These are phyloP conservation scores for Drosophila jambulina DNA, from an alignment of 1,140 invertebrate species.

Conservation along the genomic window DNA sequence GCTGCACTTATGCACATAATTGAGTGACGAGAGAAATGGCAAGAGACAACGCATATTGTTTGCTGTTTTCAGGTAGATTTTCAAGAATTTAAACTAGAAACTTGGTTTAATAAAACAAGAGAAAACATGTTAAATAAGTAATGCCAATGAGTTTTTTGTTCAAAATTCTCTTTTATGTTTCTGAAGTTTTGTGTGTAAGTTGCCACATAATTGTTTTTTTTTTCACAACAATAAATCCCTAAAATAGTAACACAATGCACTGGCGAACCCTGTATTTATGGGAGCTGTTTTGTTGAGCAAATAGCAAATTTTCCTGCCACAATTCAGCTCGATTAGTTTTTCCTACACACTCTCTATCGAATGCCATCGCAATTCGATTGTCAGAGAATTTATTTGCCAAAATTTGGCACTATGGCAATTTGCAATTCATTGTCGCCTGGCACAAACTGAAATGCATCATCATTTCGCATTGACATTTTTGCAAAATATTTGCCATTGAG, in stretches of 20 bases:
- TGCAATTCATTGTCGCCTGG: constrained; percentile 35
- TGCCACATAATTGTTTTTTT: neutral
- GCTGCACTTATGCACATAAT: constrained; percentile 78
- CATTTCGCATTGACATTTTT: constrained; percentile 19
- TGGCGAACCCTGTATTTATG: constrained; percentile 32
- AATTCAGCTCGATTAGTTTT: constrained; percentile 57
- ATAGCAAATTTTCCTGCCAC: constrained; percentile 25
- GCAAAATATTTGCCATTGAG: constrained; percentile 29
- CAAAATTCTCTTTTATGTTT: neutral
- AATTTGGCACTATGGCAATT: constrained; percentile 27
- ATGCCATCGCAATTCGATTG: constrained; percentile 26
- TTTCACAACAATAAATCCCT: neutral
- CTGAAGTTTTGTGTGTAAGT: neutral
- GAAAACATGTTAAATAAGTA: neutral
- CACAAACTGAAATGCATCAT: constrained; percentile 25
- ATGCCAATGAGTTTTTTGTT: too few species aligned
- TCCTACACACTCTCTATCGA: constrained; percentile 6
- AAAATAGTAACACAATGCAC: neutral
- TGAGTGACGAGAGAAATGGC: constrained; percentile 38
- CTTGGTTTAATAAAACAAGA: neutral
- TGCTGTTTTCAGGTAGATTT: neutral
- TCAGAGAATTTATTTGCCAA: constrained; percentile 38
- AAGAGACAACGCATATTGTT: constrained; percentile 15
- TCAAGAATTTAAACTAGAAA: neutral
- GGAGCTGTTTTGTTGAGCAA: constrained; percentile 3